phyloP scores from a whole-genome alignment of 2,888 invertebrate genomes.

The Nomada flava region DNA sequence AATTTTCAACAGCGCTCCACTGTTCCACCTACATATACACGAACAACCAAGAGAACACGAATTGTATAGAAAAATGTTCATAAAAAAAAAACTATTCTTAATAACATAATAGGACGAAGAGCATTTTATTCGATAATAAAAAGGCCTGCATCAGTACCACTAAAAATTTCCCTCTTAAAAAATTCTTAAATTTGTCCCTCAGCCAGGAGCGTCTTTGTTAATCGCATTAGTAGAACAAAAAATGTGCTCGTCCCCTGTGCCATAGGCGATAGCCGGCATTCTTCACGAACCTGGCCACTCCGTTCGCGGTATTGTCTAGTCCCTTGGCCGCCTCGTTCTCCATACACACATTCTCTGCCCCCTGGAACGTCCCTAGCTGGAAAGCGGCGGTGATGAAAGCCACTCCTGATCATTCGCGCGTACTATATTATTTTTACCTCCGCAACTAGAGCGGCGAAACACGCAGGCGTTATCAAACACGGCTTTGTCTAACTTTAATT shows the following conservation, averaged over 20 bases:
- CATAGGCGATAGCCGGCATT: slow-evolving; percentile 55
- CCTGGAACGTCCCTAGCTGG: slow-evolving; percentile 13
- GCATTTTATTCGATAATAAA: too few species aligned
- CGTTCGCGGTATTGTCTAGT: neutral
- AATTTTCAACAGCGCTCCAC: neutral
- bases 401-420: slow-evolving; percentile 74
- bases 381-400: slow-evolving; percentile 61
- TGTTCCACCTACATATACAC: neutral
- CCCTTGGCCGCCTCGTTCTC: slow-evolving; percentile 21
- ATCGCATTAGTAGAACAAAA: slow-evolving; percentile 52
- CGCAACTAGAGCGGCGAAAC: slow-evolving; percentile 79
- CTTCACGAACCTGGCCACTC: slow-evolving; percentile 34
- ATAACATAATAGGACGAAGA: too few species aligned
- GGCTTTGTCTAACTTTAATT: slow-evolving; percentile 83
- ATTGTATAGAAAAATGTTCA: neutral
- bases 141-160: too few species aligned
- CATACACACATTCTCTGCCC: slow-evolving; percentile 31
- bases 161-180: too few species aligned
- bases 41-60: neutral
- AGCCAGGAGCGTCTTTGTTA: slow-evolving; percentile 31
- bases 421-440: slow-evolving; percentile 79
- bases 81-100: too few species aligned
- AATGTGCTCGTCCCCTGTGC: slow-evolving; percentile 43
- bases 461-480: slow-evolving; percentile 77
- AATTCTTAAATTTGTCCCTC: too few species aligned